Percentiles rank a stretch among this genome's conserved stretches.
phyloP scores from a whole-genome alignment of 2,113 vertebrate species.

The Cochlearius cochlearius region DNA sequence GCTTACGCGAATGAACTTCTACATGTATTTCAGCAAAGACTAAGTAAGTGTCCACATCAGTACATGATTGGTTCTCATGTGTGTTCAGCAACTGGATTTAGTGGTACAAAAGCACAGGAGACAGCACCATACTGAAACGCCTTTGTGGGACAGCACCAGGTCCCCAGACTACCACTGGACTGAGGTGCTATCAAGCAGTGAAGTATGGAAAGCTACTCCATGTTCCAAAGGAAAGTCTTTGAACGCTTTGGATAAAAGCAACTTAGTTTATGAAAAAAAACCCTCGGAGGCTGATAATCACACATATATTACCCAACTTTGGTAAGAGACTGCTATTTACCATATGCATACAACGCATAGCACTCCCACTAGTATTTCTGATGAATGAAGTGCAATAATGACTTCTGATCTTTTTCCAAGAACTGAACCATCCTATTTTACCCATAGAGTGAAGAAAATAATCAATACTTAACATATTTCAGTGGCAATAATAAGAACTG shows the following conservation, averaged over 20 bases:
- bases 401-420: not conserved
- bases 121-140: not conserved
- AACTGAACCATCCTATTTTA: not conserved
- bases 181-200: not conserved
- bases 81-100: not conserved
- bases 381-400: not conserved
- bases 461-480: not conserved
- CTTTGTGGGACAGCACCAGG: not conserved
- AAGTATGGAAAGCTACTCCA: not conserved
- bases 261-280: not conserved
- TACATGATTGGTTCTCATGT: not conserved
- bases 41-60: not conserved
- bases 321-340: not conserved
- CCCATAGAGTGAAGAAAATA: not conserved
- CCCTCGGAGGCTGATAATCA: not conserved
- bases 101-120: not conserved
- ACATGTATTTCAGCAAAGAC: not conserved
- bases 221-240: not conserved
- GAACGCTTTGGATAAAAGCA: not conserved
- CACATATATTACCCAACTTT: not conserved
- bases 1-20: not conserved
- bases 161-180: not conserved
- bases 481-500: not conserved
- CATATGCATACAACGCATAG: not conserved
- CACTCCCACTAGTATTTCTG: not conserved